phyloP scores from a whole-genome alignment of 2,888 invertebrate genomes.

The Melitaea athalia region DNA sequence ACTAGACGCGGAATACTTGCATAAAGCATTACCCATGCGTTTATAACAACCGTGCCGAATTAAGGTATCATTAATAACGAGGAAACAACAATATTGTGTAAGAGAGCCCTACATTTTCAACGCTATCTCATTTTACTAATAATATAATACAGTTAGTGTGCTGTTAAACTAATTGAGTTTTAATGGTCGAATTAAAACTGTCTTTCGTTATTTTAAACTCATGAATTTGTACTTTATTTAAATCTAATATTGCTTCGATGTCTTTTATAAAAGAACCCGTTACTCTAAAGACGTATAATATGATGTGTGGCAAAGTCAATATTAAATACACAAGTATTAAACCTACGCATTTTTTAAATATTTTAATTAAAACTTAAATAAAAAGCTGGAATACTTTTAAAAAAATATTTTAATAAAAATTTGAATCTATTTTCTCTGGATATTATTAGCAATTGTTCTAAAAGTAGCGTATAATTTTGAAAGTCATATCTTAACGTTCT shows the following conservation, averaged over 20 bases:
- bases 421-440: too few relatives aligned
- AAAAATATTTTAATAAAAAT: too few relatives aligned
- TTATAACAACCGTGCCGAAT: constrained; percentile 46
- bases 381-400: too few relatives aligned
- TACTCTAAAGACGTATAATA: not conserved
- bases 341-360: too few relatives aligned
- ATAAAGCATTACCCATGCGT: constrained; percentile 44
- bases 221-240: not conserved
- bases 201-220: constrained; percentile 30
- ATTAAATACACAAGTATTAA: not conserved
- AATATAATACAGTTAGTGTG: constrained; percentile 40
- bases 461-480: too few relatives aligned
- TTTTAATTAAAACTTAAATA: too few relatives aligned
- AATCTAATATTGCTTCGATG: not conserved
- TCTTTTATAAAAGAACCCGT: not conserved
- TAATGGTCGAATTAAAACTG: constrained; percentile 51
- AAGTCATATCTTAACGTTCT: too few relatives aligned
- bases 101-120: constrained; percentile 58
- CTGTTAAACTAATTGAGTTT: constrained; percentile 53
- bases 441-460: too few relatives aligned
- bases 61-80: constrained; percentile 50
- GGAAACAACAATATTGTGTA: constrained; percentile 51
- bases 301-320: not conserved
- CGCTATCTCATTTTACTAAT: constrained; percentile 49
- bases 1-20: constrained; percentile 45